A percentile compares a stretch with the other conserved stretches of the same genome.
Evolutionary conservation across 2,888 invertebrate species (phyloP).

Genomic region (Leucoma salicis): DNA sequence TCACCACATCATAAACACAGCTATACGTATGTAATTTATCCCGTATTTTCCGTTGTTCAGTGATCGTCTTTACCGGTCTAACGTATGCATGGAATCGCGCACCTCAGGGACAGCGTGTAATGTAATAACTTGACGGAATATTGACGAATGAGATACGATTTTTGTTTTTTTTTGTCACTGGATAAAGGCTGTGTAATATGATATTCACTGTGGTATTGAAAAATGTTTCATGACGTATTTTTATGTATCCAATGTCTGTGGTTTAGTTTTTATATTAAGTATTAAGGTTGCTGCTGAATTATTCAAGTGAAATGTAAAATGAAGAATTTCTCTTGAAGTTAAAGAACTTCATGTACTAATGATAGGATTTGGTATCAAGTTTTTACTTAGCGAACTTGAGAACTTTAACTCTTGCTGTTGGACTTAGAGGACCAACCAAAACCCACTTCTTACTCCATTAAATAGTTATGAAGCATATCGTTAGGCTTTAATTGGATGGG

Average conservation of each 20-base stretch:
- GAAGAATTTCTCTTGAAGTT: too few relatives aligned
- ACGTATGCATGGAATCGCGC: slow-evolving; percentile 26
- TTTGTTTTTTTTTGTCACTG: slow-evolving; percentile 18
- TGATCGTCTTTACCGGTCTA: slow-evolving; percentile 13
- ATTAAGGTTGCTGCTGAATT: not conserved
- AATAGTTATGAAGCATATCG: too few relatives aligned
- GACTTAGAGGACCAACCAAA: too few relatives aligned
- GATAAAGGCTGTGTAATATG: slow-evolving; percentile 22
- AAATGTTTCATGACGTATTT: not conserved
- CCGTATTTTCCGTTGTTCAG: slow-evolving; percentile 5
- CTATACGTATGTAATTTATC: not conserved
- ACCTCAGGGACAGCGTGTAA: slow-evolving; percentile 29
- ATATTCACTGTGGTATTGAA: slow-evolving; percentile 20
- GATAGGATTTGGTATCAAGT: too few relatives aligned
- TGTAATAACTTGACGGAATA: slow-evolving; percentile 41
- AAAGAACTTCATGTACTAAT: too few relatives aligned
- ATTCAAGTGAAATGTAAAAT: too few relatives aligned
- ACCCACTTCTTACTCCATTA: too few relatives aligned
- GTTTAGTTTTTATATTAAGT: not conserved
- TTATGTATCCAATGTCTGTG: not conserved
- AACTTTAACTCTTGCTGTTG: too few relatives aligned
- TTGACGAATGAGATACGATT: slow-evolving; percentile 37
- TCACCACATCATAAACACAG: not conserved
- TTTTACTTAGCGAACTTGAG: too few relatives aligned
- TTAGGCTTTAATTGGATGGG: too few relatives aligned